Percentiles rank a stretch among this genome's conserved stretches.
Evolutionary conservation across 2,888 invertebrate species (phyloP).

Genomic region (Dinocampus coccinellae): DNA sequence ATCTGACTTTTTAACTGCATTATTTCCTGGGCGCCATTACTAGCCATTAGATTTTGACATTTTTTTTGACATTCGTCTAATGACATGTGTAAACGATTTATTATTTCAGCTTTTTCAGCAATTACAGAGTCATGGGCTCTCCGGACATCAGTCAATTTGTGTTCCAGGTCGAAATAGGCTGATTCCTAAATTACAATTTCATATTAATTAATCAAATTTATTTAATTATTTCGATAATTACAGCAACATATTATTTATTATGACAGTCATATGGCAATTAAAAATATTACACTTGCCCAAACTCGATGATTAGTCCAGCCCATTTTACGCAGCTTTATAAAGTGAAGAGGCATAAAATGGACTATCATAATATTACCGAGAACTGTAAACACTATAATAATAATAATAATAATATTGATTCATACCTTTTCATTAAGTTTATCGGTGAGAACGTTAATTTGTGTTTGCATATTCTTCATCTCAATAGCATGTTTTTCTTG

Average conservation of each 20-base stretch:
- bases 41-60: conserved; percentile 69
- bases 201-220: not conserved
- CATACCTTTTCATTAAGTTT: conserved; percentile 65
- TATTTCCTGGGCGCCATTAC: conserved; percentile 70
- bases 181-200: conserved; percentile 51
- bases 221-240: not conserved
- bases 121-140: conserved; percentile 74
- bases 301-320: conserved; percentile 50
- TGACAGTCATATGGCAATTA: no score
- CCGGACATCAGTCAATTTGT: conserved; percentile 70
- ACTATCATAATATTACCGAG: conserved; percentile 1
- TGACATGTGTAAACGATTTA: conserved; percentile 75
- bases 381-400: conserved; percentile 2
- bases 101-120: conserved; percentile 75
- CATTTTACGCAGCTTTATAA: conserved; percentile 52
- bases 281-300: conserved; percentile 55
- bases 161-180: conserved; percentile 56
- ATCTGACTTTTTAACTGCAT: conserved; percentile 70
- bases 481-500: conserved; percentile 71
- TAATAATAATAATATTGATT: not conserved
- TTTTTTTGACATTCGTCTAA: conserved; percentile 74
- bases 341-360: conserved; percentile 34
- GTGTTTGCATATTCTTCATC: conserved; percentile 70
- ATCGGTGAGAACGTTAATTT: conserved; percentile 67
- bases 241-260: not conserved